Conservation (phyloP, 2,113 vertebrate species). For the Salvator merianae region DNA sequence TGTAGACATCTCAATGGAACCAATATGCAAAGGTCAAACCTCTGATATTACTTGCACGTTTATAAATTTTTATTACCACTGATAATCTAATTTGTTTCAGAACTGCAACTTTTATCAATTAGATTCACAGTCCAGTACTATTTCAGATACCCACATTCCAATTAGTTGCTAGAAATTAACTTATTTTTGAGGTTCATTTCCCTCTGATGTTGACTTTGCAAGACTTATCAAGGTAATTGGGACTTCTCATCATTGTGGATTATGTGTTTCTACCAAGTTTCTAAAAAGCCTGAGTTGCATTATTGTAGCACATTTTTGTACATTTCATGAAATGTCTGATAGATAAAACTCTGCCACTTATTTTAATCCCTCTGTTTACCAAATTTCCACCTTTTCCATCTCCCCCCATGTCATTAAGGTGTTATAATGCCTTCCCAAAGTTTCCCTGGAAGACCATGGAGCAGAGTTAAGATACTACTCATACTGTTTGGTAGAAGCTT, state of each 20-base stretch:
- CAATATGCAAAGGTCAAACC: not conserved
- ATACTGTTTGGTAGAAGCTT: no score
- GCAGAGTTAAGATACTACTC: no score
- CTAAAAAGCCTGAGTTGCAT: not conserved
- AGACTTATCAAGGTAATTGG: constrained; percentile 15
- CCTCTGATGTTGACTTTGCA: constrained; percentile 3
- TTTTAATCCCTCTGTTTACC: not conserved
- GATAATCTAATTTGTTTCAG: constrained; percentile 15
- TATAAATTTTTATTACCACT: constrained; percentile 1
- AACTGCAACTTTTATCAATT: constrained; percentile 3
- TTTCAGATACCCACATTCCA: not conserved
- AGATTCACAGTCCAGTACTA: constrained; percentile 14
- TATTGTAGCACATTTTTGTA: not conserved
- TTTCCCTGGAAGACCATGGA: no score
- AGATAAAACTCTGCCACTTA: not conserved
- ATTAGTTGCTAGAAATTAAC: constrained; percentile 23
- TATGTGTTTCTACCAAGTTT: not conserved
- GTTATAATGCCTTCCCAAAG: no score
- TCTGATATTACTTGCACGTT: not conserved
- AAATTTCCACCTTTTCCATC: not conserved
- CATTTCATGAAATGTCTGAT: not conserved
- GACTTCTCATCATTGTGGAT: constrained; percentile 1
- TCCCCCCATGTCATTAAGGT: no score
- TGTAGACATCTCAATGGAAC: not conserved
- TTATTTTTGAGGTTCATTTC: constrained; percentile 17